Percentiles rank a stretch among this genome's conserved stretches.
These are phyloP conservation scores for Dasysyrphus tricinctus DNA, from an alignment of 2,888 invertebrate genomes.

Conservation along the genomic window DNA sequence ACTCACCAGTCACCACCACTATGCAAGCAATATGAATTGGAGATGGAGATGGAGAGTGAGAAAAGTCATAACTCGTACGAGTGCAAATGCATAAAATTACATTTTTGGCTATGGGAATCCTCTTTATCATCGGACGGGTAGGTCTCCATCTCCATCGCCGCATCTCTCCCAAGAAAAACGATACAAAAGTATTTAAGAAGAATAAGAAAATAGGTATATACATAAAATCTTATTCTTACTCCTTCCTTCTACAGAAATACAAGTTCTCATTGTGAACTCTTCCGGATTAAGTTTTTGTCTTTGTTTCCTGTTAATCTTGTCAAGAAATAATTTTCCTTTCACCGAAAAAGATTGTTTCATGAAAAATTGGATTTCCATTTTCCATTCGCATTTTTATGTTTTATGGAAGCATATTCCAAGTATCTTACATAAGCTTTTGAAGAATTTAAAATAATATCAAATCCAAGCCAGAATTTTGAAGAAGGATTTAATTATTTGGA, in stretches of 20 bases:
- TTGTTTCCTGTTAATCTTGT: slow-evolving; percentile 61
- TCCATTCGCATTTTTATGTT: slow-evolving; percentile 12
- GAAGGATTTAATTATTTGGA: neutral
- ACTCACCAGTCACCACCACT: neutral
- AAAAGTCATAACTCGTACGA: slow-evolving; percentile 51
- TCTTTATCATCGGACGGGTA: neutral
- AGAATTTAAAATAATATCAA: neutral
- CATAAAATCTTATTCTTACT: neutral
- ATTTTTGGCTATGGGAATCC: slow-evolving; percentile 38
- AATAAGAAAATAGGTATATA: slow-evolving; percentile 15
- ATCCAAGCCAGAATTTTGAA: neutral
- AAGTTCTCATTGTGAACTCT: slow-evolving; percentile 60
- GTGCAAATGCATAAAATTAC: slow-evolving; percentile 65
- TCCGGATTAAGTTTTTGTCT: slow-evolving; percentile 69
- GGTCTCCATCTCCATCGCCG: neutral
- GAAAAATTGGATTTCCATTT: slow-evolving; percentile 17
- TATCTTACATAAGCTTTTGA: slow-evolving; percentile 3
- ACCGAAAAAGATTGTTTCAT: slow-evolving; percentile 7
- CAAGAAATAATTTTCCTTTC: slow-evolving; percentile 42
- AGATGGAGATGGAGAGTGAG: slow-evolving; percentile 20
- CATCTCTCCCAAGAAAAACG: neutral
- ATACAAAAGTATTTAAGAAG: slow-evolving; percentile 10
- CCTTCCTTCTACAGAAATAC: neutral
- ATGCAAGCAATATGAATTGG: neutral
- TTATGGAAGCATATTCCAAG: neutral